Evolutionary conservation across 2,797 vertebrate species (phyloP), one percentile per base, ranked within the genome.

Genomic region (Tamandua tetradactyla): DNA sequence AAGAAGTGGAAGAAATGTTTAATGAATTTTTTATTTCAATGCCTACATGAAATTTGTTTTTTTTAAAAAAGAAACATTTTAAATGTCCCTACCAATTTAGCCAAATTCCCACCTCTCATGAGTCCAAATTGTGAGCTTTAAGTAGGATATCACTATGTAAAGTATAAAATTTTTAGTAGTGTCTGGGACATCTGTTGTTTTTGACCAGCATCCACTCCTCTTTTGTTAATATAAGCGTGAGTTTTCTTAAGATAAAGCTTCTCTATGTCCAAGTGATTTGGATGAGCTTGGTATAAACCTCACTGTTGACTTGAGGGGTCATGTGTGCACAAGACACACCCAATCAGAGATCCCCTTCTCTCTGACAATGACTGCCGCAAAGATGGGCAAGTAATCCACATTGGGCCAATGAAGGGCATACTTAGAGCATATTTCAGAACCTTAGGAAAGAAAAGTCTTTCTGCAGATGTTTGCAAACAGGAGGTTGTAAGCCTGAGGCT

Each of bases 91-190:
- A 76, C 20, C 66, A 85, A 90, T 88, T 76, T 83, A 78, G 35
- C 7, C 59, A 90, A 90, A 80, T 80, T 57, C 62, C 40, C 14
- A 83, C 47, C 61, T 95, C 64, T 13, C 14, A 23, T 49, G 82
- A 72, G 17, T 91, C 69, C 80, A 93, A 83, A 96, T 76, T 95
- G 55, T 64, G 59, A 92, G 62, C 32, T 90, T 91, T 94, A 87
- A 76, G 27, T 69, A 89, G 78, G 83, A 72, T 66, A n/a, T 68
- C 55, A 61, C 27, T 83, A 30, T 64, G 37, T 57, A 86, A 78
- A 59, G 55, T 57, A 71, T 55, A 86, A 83, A 44, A 1, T 79
- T 83, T 84, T 68, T 49, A 68, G 20, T 23, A 61, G 40, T 61
- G 44, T 47, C 6, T 49, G 76, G 1, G 30, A 55, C 72, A 79